Conservation (phyloP, 2,113 vertebrate species). For the Trogon surrucura region DNA sequence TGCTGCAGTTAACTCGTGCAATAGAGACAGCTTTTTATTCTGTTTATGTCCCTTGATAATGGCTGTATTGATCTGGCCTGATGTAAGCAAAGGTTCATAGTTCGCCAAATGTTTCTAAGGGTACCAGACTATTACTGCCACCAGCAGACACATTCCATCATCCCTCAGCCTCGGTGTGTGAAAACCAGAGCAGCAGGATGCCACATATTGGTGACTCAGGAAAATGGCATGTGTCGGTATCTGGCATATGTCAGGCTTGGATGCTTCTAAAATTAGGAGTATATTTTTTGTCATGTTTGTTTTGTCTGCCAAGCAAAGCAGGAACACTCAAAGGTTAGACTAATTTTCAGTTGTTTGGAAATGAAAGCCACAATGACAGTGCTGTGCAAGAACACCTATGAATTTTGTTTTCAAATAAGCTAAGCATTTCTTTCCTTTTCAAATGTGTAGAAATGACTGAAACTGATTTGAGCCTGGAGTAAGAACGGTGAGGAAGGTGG, state of each 20-base stretch:
- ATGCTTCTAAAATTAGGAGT: slow-evolving; percentile 28
- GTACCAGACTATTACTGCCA: slow-evolving; percentile 55
- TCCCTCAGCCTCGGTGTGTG: background rate
- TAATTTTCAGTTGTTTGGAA: slow-evolving; percentile 20
- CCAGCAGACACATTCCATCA: slow-evolving; percentile 50
- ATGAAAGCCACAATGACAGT: background rate
- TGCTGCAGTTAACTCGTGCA: slow-evolving; percentile 62
- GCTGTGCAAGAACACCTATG: background rate
- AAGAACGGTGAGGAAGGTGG: background rate
- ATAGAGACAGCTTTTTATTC: slow-evolving; percentile 51
- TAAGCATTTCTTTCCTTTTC: background rate
- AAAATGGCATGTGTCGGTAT: background rate
- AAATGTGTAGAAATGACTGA: background rate
- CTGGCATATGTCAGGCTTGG: background rate
- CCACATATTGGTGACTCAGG: slow-evolving; percentile 8
- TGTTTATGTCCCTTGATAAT: slow-evolving; percentile 61
- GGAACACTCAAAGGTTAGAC: slow-evolving; percentile 26
- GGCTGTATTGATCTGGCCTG: slow-evolving; percentile 60
- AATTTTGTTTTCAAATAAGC: background rate
- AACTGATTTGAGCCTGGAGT: background rate
- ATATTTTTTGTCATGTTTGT: background rate
- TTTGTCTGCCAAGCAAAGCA: background rate
- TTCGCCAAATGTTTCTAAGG: slow-evolving; percentile 32
- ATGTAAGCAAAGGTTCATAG: slow-evolving; percentile 61
- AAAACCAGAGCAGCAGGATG: slow-evolving; percentile 17